These are phyloP conservation scores for Anastatus disparis DNA, from an alignment of 1,140 invertebrate genomes.

Conservation along the genomic window DNA sequence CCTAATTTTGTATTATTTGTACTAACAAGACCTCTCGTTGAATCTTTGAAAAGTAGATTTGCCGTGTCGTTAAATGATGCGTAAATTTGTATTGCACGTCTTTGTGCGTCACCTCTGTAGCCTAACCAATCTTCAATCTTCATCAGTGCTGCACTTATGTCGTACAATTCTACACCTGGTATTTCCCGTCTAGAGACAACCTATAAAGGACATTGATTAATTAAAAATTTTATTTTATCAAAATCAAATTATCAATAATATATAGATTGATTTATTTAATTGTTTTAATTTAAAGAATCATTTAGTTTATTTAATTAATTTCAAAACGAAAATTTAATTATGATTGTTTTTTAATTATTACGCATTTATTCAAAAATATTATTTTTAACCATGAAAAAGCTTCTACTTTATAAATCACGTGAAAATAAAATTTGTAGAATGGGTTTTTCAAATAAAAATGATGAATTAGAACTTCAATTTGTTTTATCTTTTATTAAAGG, in stretches of 20 bases:
- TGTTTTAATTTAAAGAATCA: too few species aligned
- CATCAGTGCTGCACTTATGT: constrained; percentile 61
- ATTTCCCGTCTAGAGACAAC: constrained; percentile 52
- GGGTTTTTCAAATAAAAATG: too few species aligned
- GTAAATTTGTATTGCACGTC: constrained; percentile 61
- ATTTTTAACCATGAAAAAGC: neutral
- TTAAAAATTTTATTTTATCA: neutral
- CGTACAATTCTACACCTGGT: constrained; percentile 55
- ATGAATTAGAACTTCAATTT: too few species aligned
- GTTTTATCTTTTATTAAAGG: too few species aligned
- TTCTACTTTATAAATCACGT: too few species aligned
- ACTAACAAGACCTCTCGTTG: constrained; percentile 66
- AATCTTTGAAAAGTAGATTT: constrained; percentile 71
- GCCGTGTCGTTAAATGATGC: constrained; percentile 63
- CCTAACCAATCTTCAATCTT: constrained; percentile 69
- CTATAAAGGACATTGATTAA: constrained; percentile 50
- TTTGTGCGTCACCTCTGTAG: constrained; percentile 43
- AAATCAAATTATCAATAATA: neutral
- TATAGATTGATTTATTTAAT: neutral
- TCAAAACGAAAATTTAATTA: too few species aligned
- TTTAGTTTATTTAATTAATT: too few species aligned
- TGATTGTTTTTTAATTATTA: neutral
- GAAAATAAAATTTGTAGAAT: too few species aligned
- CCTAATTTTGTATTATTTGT: constrained; percentile 48
- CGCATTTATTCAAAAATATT: too few species aligned